These are phyloP conservation scores for Mystacides longicornis DNA, from an alignment of 2,888 invertebrate genomes.

Conservation along the genomic window DNA sequence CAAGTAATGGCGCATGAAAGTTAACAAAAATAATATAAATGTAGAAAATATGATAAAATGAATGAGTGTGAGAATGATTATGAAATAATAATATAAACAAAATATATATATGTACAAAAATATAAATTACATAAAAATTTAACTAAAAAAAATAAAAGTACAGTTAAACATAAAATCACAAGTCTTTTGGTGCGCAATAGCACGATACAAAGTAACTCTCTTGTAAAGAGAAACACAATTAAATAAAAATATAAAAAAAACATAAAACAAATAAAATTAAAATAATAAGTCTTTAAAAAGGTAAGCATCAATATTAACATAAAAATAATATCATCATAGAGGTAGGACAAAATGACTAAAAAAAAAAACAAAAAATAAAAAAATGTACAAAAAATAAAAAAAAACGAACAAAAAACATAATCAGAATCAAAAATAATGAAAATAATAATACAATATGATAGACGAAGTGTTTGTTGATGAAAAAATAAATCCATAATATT, in stretches of 20 bases:
- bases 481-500: conserved; percentile 6
- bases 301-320: conserved; percentile 14
- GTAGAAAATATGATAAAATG: too few relatives aligned
- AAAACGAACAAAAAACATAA: conserved; percentile 18
- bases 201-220: conserved; percentile 23
- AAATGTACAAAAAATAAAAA: conserved; percentile 11
- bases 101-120: conserved; percentile 19
- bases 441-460: conserved; percentile 8
- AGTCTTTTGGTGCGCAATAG: conserved; percentile 25
- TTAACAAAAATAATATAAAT: too few relatives aligned
- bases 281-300: conserved; percentile 18
- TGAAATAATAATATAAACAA: conserved; percentile 10
- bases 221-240: conserved; percentile 24
- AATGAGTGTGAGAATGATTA: conserved; percentile 12
- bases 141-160: conserved; percentile 24
- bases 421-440: conserved; percentile 11
- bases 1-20: conserved; percentile 23
- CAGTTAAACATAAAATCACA: conserved; percentile 26
- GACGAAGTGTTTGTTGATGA: too few relatives aligned
- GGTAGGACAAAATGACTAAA: conserved; percentile 25
- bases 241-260: conserved; percentile 24
- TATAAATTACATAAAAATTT: conserved; percentile 20
- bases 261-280: conserved; percentile 1
- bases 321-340: conserved; percentile 23
- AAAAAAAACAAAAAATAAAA: conserved; percentile 14